Conservation (phyloP, 2,797 vertebrate genomes). For the Buphagus erythrorhynchus region DNA sequence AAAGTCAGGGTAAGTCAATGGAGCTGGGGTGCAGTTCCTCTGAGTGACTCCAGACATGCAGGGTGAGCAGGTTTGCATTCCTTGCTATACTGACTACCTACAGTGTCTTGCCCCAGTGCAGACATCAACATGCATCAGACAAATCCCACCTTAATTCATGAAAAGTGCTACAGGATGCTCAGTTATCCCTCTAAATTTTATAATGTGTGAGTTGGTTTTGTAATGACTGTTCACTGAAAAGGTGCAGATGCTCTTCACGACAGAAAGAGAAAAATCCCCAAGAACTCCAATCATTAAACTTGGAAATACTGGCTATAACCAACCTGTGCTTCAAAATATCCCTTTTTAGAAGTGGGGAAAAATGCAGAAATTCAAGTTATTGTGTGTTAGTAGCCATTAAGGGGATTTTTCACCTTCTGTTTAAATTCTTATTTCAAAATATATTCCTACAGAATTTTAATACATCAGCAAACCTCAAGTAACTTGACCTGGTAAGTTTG, state of each 20-base stretch:
- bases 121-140: background rate
- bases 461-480: background rate
- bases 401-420: background rate
- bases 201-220: background rate
- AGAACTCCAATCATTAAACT: background rate
- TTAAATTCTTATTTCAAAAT: background rate
- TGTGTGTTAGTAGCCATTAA: background rate
- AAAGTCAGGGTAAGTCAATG: accelerated
- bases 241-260: background rate
- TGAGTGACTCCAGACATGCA: accelerated
- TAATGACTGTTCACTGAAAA: background rate
- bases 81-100: background rate
- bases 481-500: background rate
- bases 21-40: background rate
- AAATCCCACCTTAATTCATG: background rate
- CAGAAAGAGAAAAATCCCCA: background rate
- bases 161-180: background rate
- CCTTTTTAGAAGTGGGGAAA: background rate
- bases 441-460: background rate
- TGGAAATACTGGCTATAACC: background rate
- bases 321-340: background rate
- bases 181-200: background rate
- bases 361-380: background rate
- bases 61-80: background rate
- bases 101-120: background rate